Conservation (phyloP, 1,140 invertebrate genomes). For the Nylanderia fulva region DNA sequence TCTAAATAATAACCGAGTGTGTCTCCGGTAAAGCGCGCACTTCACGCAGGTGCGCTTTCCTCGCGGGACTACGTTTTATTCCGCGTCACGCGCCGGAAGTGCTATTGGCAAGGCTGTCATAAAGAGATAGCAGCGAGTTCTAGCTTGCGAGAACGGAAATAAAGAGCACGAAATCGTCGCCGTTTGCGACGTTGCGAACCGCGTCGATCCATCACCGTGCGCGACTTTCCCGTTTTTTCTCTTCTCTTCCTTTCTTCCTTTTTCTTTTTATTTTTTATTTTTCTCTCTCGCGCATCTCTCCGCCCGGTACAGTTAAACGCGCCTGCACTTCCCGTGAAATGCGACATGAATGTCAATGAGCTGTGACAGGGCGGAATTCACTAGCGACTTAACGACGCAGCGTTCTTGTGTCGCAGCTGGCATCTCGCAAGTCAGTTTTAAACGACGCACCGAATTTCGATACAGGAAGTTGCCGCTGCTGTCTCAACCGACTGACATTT, state of each 20-base stretch:
- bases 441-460: slow-evolving; percentile 5
- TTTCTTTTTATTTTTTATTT: neutral
- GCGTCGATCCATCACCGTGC: slow-evolving; percentile 56
- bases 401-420: slow-evolving; percentile 49
- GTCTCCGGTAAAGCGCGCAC: neutral
- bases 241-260: no score
- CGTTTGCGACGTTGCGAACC: slow-evolving; percentile 4
- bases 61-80: slow-evolving; percentile 39
- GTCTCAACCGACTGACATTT: slow-evolving; percentile 14
- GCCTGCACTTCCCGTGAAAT: slow-evolving; percentile 35
- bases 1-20: neutral
- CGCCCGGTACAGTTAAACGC: slow-evolving; percentile 35
- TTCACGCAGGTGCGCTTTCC: neutral
- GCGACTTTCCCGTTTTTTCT: slow-evolving; percentile 11
- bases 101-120: slow-evolving; percentile 35
- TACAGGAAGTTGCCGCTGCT: slow-evolving; percentile 12
- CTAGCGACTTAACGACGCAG: slow-evolving; percentile 39
- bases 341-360: slow-evolving; percentile 65
- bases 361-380: slow-evolving; percentile 38
- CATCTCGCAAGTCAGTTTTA: slow-evolving; percentile 47
- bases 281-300: neutral
- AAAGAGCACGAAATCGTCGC: slow-evolving; percentile 58
- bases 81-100: slow-evolving; percentile 23
- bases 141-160: slow-evolving; percentile 49
- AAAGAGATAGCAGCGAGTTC: slow-evolving; percentile 27